These are phyloP conservation scores for Dendrocincla fuliginosa DNA, from an alignment of 2,797 vertebrate species.

Conservation along the genomic window DNA sequence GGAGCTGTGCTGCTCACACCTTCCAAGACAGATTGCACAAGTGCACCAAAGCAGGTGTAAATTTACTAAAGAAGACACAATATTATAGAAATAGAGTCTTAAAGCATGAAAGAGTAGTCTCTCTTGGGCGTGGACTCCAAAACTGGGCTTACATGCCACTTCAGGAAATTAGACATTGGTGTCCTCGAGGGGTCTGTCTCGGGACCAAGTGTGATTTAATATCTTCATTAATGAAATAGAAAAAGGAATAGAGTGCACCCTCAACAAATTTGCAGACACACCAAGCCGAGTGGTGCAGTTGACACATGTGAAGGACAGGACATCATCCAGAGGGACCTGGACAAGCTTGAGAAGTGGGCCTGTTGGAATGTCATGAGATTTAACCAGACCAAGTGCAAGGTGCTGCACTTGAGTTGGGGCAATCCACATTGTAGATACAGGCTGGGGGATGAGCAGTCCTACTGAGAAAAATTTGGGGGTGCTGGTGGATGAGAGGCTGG, in stretches of 20 bases:
- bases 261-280: neutral
- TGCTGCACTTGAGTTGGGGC: neutral
- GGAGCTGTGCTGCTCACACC: neutral
- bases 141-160: fast-evolving
- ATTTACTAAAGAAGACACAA: neutral
- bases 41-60: neutral
- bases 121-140: neutral
- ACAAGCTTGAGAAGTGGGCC: neutral
- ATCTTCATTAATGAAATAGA: neutral
- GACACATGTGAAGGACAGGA: neutral
- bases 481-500: neutral
- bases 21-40: neutral
- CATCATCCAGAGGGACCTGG: neutral
- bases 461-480: fast-evolving
- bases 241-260: neutral
- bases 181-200: neutral
- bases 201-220: neutral
- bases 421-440: fast-evolving
- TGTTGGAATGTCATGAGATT: neutral
- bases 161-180: neutral
- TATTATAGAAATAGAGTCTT: neutral
- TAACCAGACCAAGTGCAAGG: neutral
- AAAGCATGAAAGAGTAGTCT: neutral
- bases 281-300: neutral
- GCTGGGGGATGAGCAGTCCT: neutral